Base-by-base conservation (phyloP, 1,140 invertebrate species). In the Cecropterus lyciades region DNA sequence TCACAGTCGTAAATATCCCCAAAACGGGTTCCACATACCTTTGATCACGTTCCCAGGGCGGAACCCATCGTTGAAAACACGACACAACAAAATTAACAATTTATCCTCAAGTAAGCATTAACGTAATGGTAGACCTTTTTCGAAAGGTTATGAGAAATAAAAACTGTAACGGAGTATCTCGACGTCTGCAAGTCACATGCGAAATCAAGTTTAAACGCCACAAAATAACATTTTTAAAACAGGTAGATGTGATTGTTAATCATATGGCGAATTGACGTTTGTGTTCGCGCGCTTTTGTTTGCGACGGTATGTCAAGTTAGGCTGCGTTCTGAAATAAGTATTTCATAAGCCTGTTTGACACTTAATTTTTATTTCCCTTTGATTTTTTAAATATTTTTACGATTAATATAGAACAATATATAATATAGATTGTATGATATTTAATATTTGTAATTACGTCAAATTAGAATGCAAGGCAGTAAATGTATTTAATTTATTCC, bases 281-380 rank as follows among this genome's bases (percentile, higher is more conserved):
- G 57, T 20, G 30, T 62, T 62, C 57, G 57, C 57, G 57, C 57
- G 57, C 57, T 62, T 62, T 62, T 62, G 57, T 62, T 49, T 37
- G 5, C 20, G 33, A n/a, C 48, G 45, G 11, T 27, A 37, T 17
- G 57, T 62, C 57, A 62, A n/a, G 45, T 46, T 30, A 45, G 14
- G 46, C 6, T 49, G 57, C 46, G 57, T 62, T 62, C 30, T 10
- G 20, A 57, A 57, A 45, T 15, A 15, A 46, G 20, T 37, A 37
- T 37, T 11, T 1, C 33, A 37, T 1, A 11, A 2, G 20, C 20
- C 1, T 20, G 20, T 20, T 20, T 5, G 20, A 30, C 7, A 30
- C 27, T 30, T 30, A 6, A 8, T 30, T 4, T 30, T 24, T n/a
- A 24, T 24, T 24, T 5, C 20, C 1, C 5, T 24, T 24, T 24